These are phyloP conservation scores for Coelopa frigida DNA, from an alignment of 1,140 invertebrate species.

Conservation along the genomic window DNA sequence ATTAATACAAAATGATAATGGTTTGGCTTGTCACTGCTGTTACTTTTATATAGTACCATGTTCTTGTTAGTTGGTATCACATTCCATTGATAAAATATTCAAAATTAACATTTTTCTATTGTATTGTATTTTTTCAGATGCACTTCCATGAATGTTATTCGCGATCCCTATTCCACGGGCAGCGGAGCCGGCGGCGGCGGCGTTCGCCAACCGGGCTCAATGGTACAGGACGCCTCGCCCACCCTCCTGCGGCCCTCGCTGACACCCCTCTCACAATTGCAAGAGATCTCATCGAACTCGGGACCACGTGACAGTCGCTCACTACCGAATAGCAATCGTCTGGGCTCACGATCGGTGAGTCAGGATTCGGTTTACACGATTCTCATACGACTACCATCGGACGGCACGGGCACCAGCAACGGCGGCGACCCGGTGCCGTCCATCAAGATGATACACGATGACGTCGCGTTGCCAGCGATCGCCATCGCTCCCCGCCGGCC, in stretches of 20 bases:
- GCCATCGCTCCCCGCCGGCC: constrained; percentile 28
- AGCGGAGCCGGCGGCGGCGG: constrained; percentile 37
- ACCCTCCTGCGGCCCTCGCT: constrained; percentile 37
- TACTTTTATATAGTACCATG: no score
- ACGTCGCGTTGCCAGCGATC: constrained; percentile 35
- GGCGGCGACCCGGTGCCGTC: constrained; percentile 51
- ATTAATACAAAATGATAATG: no score
- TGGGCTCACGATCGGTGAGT: constrained; percentile 53
- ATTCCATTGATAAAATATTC: neutral
- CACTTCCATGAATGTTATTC: constrained; percentile 75
- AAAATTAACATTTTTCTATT: no score
- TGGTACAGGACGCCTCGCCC: constrained; percentile 42
- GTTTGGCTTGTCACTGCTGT: no score
- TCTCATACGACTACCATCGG: constrained; percentile 74
- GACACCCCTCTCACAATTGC: constrained; percentile 32
- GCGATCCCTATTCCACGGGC: constrained; percentile 55
- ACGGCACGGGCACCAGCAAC: constrained; percentile 45
- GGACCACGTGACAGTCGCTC: constrained; percentile 50
- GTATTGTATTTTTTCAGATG: constrained; percentile 47
- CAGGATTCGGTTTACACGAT: constrained; percentile 85
- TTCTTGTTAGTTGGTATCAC: no score
- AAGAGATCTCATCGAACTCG: constrained; percentile 30
- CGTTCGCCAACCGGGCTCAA: constrained; percentile 38
- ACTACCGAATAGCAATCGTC: constrained; percentile 43
- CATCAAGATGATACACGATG: constrained; percentile 81